phyloP scores from a whole-genome alignment of 2,888 invertebrate species.

The Gastracanthus pulcherrimus region DNA sequence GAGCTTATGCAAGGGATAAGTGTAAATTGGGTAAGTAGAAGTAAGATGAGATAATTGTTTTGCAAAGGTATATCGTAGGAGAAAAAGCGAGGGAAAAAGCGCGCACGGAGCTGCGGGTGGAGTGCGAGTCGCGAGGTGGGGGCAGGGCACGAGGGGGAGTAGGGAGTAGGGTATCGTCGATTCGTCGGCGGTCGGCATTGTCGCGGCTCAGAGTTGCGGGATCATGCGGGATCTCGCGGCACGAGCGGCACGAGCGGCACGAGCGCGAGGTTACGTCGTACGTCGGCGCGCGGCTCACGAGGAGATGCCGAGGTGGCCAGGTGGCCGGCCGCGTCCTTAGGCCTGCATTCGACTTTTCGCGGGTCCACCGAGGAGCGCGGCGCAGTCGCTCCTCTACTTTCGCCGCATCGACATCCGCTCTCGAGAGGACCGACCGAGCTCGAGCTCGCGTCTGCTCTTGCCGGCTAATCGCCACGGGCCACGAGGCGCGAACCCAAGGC shows the following conservation, averaged over 20 bases:
- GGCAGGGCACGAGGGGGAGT: too few relatives aligned
- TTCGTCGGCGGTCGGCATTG: neutral
- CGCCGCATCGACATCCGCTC: neutral
- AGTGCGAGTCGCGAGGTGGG: neutral
- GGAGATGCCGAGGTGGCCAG: neutral
- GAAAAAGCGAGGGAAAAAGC: constrained; percentile 8
- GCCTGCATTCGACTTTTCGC: constrained; percentile 1
- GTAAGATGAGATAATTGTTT: too few relatives aligned
- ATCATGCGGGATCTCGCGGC: neutral
- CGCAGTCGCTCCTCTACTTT: constrained; percentile 15
- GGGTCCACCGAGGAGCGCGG: neutral
- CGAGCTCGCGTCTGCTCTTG: too few relatives aligned
- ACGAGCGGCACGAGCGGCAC: neutral
- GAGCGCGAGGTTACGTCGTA: neutral
- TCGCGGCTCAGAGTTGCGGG: too few relatives aligned
- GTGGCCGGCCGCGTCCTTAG: neutral
- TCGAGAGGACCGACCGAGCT: too few relatives aligned
- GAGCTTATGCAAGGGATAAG: too few relatives aligned
- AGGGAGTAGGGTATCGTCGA: neutral
- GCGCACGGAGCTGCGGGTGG: neutral
- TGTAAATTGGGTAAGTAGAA: too few relatives aligned
- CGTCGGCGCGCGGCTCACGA: neutral
- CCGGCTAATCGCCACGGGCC: too few relatives aligned
- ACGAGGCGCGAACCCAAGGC: neutral
- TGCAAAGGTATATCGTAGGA: too few relatives aligned